A percentile compares a stretch with the other conserved stretches of the same genome.
Evolutionary conservation across 2,113 vertebrate species (phyloP).

Genomic region (Sminthopsis crassicaudata): DNA sequence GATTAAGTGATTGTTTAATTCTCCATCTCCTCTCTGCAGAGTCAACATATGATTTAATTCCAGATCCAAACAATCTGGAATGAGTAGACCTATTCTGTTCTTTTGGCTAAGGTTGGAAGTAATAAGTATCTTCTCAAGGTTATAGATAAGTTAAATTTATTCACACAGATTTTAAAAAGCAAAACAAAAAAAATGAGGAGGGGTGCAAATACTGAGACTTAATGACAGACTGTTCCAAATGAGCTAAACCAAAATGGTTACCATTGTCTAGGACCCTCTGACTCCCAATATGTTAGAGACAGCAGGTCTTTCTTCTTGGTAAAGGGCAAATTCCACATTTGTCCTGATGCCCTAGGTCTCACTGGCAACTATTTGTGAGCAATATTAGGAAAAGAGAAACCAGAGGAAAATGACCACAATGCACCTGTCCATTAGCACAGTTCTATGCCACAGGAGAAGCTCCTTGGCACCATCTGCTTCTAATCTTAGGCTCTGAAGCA

Average conservation of each 20-base stretch:
- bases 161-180: not conserved
- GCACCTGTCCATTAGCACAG: constrained; percentile 75
- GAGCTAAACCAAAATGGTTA: constrained; percentile 21
- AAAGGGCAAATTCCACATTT: constrained; percentile 51
- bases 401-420: constrained; percentile 62
- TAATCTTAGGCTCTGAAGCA: constrained; percentile 75
- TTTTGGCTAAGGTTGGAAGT: not conserved
- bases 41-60: not conserved
- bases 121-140: not conserved
- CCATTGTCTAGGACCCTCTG: constrained; percentile 11
- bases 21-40: not conserved
- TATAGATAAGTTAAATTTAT: not conserved
- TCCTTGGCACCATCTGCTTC: constrained; percentile 74
- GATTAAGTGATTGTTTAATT: not conserved
- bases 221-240: constrained; percentile 25
- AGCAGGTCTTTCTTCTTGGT: constrained; percentile 20
- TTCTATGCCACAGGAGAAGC: constrained; percentile 58
- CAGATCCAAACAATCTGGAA: not conserved
- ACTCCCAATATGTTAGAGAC: constrained; percentile 22
- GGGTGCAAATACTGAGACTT: not conserved
- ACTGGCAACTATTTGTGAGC: constrained; percentile 17
- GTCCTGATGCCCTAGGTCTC: constrained; percentile 49
- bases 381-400: constrained; percentile 63
- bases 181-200: not conserved
- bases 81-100: not conserved